Base-by-base conservation (phyloP, 2,113 vertebrate genomes). In the Ameiurus melas region DNA sequence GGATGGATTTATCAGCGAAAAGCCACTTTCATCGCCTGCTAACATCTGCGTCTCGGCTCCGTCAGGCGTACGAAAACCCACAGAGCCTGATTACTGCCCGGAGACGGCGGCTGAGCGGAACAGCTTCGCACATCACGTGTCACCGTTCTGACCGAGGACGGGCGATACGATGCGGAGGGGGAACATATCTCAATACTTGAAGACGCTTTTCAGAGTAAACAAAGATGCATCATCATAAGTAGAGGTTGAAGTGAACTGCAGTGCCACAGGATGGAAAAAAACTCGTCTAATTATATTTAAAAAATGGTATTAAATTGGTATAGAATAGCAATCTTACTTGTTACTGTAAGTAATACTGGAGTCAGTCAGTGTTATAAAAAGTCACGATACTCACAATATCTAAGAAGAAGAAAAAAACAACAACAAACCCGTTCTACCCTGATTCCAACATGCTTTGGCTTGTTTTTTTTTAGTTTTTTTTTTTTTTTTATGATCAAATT, bases 1-100 rank as follows among this genome's bases (percentile, higher is more conserved):
- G 39, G 60, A 25, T 70, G 86, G 77, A 81, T 87, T 87, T 87
- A 68, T 66, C 58, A 53, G n/a, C 22, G 7, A 80, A 86, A 66
- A 79, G 16, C 39, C 36, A 25, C 53, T 77, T 47, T 86, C 55
- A 58, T 86, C 60, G 14, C 79, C 60, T 27, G 13, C 51, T 30
- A 57, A 9, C 78, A 83, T 60, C 62, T 71, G 22, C 47, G 17
- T 30, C 51, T 80, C 43, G 1, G 14, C 43, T 87, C 60, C 27
- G 7, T 68, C 47, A 43, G 9, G 4, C 5, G 1, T 36, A 17
- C 25, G 33, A 70, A 33, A 53, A 75, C 39, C 36, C 39, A 22
- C 36, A 25, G 71, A 47, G 17, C 2, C 81, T 17, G 33, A 66
- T 9, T 12, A 12, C 39, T 12, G 57, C 39, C 33, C 27, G 39